Evolutionary conservation across 2,113 vertebrate species (phyloP).

Genomic region (Peucedramus taeniatus): DNA sequence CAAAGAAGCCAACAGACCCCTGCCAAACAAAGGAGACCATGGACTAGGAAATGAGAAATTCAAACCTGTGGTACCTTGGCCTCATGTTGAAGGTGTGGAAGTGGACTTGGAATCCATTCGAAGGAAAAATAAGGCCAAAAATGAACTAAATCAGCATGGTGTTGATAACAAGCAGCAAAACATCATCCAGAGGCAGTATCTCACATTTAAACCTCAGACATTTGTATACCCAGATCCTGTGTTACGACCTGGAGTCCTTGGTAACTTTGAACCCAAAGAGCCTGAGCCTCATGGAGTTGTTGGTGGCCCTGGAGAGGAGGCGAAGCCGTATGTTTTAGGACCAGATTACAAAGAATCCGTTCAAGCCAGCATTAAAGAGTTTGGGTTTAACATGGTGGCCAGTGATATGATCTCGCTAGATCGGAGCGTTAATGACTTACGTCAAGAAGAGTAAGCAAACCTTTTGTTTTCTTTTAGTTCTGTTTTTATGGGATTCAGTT

Average conservation of each 20-base stretch:
- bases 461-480: constrained; percentile 36
- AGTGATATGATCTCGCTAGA: constrained; percentile 99
- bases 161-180: constrained; percentile 81
- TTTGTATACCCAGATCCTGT: constrained; percentile 82
- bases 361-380: constrained; percentile 95
- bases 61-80: constrained; percentile 95
- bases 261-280: constrained; percentile 92
- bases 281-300: constrained; percentile 86
- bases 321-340: constrained; percentile 87
- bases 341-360: constrained; percentile 89
- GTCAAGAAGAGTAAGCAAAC: constrained; percentile 93
- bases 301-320: constrained; percentile 89
- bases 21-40: constrained; percentile 75
- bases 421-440: constrained; percentile 87
- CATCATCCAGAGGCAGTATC: constrained; percentile 88
- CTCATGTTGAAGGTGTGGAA: constrained; percentile 95
- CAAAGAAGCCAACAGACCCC: constrained; percentile 67
- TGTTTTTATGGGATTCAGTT: neutral
- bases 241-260: constrained; percentile 81
- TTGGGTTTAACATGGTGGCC: constrained; percentile 99
- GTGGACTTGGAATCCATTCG: constrained; percentile 94
- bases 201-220: constrained; percentile 91
- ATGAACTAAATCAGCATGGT: constrained; percentile 66
- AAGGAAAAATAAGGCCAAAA: constrained; percentile 83
- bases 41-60: constrained; percentile 81